phyloP scores from a whole-genome alignment of 1,140 invertebrate genomes.

The Drosophila gunungcola region DNA sequence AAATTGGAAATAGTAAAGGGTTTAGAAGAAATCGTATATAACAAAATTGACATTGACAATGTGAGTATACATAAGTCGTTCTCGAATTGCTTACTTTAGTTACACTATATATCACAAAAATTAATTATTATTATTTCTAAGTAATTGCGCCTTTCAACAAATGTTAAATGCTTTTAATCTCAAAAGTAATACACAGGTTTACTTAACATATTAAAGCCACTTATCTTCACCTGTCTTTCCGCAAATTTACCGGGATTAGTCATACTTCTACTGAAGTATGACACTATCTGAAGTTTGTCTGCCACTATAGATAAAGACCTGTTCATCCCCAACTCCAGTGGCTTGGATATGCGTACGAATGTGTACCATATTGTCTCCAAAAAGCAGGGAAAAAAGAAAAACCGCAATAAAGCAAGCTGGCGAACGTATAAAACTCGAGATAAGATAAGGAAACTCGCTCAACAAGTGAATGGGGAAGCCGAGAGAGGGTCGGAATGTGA shows the following conservation, averaged over 20 bases:
- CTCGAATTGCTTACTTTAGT: too few species aligned
- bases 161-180: not conserved
- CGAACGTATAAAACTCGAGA: slow-evolving; percentile 66
- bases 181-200: not conserved
- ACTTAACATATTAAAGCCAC: not conserved
- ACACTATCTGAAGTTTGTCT: slow-evolving; percentile 20
- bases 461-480: slow-evolving; percentile 70
- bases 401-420: slow-evolving; percentile 68
- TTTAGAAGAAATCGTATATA: too few species aligned
- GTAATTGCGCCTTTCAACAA: not conserved
- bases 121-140: not conserved
- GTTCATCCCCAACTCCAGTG: slow-evolving; percentile 31
- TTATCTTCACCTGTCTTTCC: not conserved
- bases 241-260: slow-evolving; percentile 9
- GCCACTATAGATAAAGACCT: slow-evolving; percentile 32
- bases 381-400: slow-evolving; percentile 40
- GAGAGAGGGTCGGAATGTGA: slow-evolving; percentile 4
- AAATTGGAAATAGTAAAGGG: not conserved
- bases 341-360: slow-evolving; percentile 24
- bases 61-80: slow-evolving; percentile 10
- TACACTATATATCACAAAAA: too few species aligned
- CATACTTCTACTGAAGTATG: slow-evolving; percentile 2
- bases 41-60: not conserved
- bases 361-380: slow-evolving; percentile 34
- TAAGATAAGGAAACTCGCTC: slow-evolving; percentile 75